These are phyloP conservation scores for Petroica traversi DNA, from an alignment of 2,113 vertebrate species.

Conservation along the genomic window DNA sequence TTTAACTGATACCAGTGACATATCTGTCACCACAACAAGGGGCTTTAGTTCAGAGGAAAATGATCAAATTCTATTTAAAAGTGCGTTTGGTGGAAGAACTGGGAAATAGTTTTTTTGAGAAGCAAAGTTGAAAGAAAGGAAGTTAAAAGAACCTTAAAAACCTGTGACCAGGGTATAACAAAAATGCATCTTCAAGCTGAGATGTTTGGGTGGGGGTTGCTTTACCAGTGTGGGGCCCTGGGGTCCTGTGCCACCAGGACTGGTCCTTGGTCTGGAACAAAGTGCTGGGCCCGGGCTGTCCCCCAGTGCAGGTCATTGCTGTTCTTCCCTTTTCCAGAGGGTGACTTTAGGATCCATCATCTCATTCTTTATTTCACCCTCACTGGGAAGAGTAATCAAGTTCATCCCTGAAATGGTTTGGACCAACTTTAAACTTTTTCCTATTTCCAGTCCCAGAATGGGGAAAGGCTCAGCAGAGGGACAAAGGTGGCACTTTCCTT, in stretches of 20 bases:
- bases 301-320: neutral
- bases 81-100: neutral
- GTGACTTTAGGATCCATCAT: neutral
- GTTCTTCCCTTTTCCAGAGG: neutral
- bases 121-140: neutral
- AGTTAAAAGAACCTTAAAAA: neutral
- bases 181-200: neutral
- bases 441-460: fast-evolving
- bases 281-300: neutral
- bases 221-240: neutral
- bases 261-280: fast-evolving
- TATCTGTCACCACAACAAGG: neutral
- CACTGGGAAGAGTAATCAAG: neutral
- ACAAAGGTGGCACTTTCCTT: neutral
- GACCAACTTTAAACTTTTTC: neutral
- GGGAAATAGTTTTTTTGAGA: neutral
- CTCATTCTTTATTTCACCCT: neutral
- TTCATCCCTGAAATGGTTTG: neutral
- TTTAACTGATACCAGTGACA: neutral
- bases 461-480: neutral
- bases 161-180: neutral
- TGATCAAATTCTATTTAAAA: neutral
- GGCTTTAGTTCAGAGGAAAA: neutral
- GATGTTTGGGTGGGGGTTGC: neutral
- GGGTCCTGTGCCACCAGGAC: neutral